Evolutionary conservation across 2,888 invertebrate genomes (phyloP).

Genomic region (Cosmorhoe ocellata): DNA sequence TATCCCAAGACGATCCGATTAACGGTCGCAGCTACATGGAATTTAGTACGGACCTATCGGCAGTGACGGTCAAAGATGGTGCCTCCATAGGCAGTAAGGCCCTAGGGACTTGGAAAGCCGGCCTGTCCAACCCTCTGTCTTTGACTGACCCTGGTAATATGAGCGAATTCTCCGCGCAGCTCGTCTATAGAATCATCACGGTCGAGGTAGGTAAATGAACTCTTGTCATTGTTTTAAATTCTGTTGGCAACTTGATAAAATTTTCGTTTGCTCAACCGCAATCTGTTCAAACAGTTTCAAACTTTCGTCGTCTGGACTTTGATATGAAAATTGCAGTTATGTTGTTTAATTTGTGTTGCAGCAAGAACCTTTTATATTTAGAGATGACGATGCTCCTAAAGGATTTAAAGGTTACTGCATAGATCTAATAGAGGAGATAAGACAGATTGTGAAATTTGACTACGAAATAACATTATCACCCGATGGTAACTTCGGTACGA

Average conservation of each 20-base stretch:
- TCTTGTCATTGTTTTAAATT: constrained; percentile 54
- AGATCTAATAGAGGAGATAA: constrained; percentile 94
- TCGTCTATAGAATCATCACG: constrained; percentile 93
- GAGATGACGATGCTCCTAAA: constrained; percentile 84
- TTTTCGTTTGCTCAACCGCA: constrained; percentile 55
- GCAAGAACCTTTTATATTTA: constrained; percentile 93
- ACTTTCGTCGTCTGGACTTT: constrained; percentile 44
- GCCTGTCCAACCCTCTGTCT: constrained; percentile 85
- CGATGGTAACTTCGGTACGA: constrained; percentile 93
- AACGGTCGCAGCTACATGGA: constrained; percentile 90
- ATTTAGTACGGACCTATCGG: constrained; percentile 87
- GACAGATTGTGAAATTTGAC: constrained; percentile 92
- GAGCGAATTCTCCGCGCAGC: constrained; percentile 89
- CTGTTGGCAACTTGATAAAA: constrained; percentile 59
- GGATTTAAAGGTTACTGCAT: constrained; percentile 95
- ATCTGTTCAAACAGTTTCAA: constrained; percentile 58
- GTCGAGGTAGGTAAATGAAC: constrained; percentile 87
- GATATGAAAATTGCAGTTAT: constrained; percentile 34
- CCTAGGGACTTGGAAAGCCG: constrained; percentile 90
- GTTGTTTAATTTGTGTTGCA: constrained; percentile 44
- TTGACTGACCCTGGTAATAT: constrained; percentile 85
- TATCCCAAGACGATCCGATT: constrained; percentile 83
- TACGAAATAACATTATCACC: constrained; percentile 92
- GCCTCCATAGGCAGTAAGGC: constrained; percentile 87
- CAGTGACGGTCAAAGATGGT: constrained; percentile 87